Evolutionary conservation across 1,140 invertebrate species (phyloP).

Genomic region (Pissodes strobi): DNA sequence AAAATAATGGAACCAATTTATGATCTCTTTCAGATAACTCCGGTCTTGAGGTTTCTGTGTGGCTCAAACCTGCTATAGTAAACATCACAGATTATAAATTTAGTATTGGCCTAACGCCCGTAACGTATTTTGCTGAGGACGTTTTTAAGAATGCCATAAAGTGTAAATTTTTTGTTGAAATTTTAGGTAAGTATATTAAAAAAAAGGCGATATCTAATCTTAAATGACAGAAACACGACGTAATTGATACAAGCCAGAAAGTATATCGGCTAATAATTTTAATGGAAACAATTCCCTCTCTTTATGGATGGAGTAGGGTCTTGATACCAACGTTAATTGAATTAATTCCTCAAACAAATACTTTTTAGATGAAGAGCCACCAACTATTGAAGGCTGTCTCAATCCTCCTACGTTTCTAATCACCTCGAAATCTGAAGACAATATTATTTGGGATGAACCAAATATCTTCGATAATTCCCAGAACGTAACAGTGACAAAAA

Average conservation of each 20-base stretch:
- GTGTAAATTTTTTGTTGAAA: conserved; percentile 61
- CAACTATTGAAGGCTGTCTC: conserved; percentile 66
- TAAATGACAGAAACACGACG: too few relatives aligned
- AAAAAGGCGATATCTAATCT: too few relatives aligned
- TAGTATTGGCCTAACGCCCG: conserved; percentile 58
- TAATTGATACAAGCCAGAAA: too few relatives aligned
- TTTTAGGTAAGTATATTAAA: conserved; percentile 59
- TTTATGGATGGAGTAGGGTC: too few relatives aligned
- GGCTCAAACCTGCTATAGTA: conserved; percentile 58
- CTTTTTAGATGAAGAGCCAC: conserved; percentile 66
- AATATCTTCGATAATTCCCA: conserved; percentile 72
- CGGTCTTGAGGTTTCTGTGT: conserved; percentile 55
- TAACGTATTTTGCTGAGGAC: conserved; percentile 62
- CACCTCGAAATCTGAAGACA: conserved; percentile 51
- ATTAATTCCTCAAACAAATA: too few relatives aligned
- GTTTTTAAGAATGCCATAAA: conserved; percentile 60
- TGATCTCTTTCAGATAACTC: conserved; percentile 57
- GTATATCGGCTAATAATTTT: too few relatives aligned
- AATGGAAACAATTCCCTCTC: background rate
- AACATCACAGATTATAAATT: conserved; percentile 53
- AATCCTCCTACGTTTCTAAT: conserved; percentile 63
- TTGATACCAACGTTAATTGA: too few relatives aligned
- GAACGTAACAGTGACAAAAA: conserved; percentile 47
- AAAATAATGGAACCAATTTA: conserved; percentile 4
- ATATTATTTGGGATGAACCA: conserved; percentile 69